Evolutionary conservation across 2,888 invertebrate genomes (phyloP).

Genomic region (Sialis fuliginosa): DNA sequence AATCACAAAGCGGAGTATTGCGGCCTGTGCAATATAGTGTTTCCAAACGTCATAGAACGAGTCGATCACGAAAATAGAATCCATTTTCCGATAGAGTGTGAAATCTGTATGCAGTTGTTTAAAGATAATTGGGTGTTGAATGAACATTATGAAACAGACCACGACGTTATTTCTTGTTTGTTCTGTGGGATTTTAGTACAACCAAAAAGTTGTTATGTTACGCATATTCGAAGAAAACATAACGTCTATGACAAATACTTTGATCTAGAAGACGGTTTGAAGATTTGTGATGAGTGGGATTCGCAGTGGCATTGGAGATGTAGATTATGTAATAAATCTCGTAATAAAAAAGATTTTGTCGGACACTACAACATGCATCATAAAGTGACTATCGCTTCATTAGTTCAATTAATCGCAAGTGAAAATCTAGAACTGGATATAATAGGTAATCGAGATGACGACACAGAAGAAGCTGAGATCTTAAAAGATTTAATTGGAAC

Average conservation of each 20-base stretch:
- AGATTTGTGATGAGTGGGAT: conserved; percentile 3
- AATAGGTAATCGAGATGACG: conserved; percentile 1
- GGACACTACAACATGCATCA: conserved; percentile 4
- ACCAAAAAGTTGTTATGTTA: not conserved
- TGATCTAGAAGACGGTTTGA: not conserved
- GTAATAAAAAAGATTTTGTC: conserved; percentile 1
- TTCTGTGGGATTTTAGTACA: conserved; percentile 4
- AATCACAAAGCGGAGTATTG: conserved; percentile 11
- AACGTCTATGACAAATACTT: conserved; percentile 1
- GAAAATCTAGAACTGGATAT: conserved; percentile 1
- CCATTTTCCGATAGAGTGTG: conserved; percentile 1
- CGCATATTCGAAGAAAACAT: conserved; percentile 2
- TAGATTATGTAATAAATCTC: conserved; percentile 1
- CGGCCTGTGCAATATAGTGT: conserved; percentile 6
- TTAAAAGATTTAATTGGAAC: not conserved
- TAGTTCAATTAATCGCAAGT: not conserved
- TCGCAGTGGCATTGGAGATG: conserved; percentile 2
- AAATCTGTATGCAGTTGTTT: not conserved
- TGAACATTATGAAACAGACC: conserved; percentile 1
- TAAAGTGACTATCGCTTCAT: conserved; percentile 1
- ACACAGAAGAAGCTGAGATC: not conserved
- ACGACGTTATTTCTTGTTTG: conserved; percentile 1
- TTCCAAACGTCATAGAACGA: not conserved
- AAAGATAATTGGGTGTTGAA: not conserved
- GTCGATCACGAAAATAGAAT: not conserved